Percentiles rank a stretch among this genome's conserved stretches.
Evolutionary conservation across 35 echinoderm and acorn worm species (phyloP).

Genomic region (Nesometra sesokonis): DNA sequence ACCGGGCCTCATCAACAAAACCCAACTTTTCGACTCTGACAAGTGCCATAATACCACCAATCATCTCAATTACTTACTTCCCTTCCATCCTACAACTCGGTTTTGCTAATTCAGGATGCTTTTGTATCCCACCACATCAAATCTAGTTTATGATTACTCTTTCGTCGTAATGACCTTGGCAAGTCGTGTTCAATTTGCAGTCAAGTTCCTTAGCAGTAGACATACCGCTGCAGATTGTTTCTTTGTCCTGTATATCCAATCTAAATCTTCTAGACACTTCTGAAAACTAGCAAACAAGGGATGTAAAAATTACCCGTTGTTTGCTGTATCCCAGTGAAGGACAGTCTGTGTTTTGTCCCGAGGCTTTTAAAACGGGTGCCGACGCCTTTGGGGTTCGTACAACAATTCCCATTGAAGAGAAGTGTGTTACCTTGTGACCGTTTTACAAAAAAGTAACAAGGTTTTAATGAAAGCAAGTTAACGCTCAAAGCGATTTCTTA

Average conservation of each 20-base stretch:
- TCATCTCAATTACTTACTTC: neutral
- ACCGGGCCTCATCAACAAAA: no score
- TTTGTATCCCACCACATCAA: neutral
- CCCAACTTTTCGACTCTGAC: no score
- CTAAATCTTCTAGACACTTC: neutral
- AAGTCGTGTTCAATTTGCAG: neutral
- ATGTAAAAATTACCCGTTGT: neutral
- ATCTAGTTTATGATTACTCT: neutral
- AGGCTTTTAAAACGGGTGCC: neutral
- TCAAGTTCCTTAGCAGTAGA: neutral
- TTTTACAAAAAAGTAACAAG: neutral
- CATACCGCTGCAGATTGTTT: neutral
- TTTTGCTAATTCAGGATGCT: neutral
- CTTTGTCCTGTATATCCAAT: neutral
- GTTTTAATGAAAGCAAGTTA: neutral
- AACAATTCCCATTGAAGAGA: neutral
- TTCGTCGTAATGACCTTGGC: neutral
- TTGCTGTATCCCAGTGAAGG: neutral
- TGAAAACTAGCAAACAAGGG: neutral
- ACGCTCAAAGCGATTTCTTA: neutral
- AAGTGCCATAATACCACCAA: neutral
- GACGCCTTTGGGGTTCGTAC: neutral
- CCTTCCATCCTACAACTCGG: neutral
- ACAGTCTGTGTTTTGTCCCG: neutral
- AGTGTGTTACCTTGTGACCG: neutral